phyloP scores from a whole-genome alignment of 2,113 vertebrate species.

The Vanacampus margaritifer region DNA sequence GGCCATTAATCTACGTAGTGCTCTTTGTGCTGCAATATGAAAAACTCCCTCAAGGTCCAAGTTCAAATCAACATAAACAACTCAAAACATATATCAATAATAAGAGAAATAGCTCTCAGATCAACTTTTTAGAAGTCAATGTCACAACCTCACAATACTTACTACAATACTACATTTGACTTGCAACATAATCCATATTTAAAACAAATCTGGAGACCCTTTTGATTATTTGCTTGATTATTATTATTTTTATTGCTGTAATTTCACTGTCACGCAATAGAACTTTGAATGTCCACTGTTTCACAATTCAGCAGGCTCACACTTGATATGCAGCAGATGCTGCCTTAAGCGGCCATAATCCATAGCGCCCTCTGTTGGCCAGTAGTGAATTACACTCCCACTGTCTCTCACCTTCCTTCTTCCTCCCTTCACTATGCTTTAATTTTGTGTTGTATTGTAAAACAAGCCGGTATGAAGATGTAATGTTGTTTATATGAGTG shows the following conservation, averaged over 20 bases:
- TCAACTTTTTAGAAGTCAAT: too few relatives aligned
- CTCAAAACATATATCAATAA: too few relatives aligned
- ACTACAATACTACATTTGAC: too few relatives aligned
- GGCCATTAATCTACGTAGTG: too few relatives aligned
- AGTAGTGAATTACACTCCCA: neutral
- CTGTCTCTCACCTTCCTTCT: neutral
- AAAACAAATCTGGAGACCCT: neutral
- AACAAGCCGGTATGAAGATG: neutral
- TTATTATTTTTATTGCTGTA: neutral
- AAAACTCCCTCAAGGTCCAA: too few relatives aligned
- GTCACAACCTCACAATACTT: too few relatives aligned
- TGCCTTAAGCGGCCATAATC: neutral
- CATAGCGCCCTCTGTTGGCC: slow-evolving; percentile 10
- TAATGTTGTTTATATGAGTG: slow-evolving; percentile 12
- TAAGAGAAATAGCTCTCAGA: too few relatives aligned
- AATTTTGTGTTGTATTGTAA: slow-evolving; percentile 6
- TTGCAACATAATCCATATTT: neutral
- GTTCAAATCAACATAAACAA: too few relatives aligned
- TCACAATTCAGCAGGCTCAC: neutral
- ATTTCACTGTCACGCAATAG: neutral
- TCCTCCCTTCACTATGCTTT: neutral
- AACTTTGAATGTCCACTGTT: neutral
- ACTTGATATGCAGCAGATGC: neutral
- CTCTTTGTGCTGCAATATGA: too few relatives aligned
- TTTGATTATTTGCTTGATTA: too few relatives aligned